Base-by-base conservation (phyloP, 2,888 invertebrate genomes). In the Cenopis cana region DNA sequence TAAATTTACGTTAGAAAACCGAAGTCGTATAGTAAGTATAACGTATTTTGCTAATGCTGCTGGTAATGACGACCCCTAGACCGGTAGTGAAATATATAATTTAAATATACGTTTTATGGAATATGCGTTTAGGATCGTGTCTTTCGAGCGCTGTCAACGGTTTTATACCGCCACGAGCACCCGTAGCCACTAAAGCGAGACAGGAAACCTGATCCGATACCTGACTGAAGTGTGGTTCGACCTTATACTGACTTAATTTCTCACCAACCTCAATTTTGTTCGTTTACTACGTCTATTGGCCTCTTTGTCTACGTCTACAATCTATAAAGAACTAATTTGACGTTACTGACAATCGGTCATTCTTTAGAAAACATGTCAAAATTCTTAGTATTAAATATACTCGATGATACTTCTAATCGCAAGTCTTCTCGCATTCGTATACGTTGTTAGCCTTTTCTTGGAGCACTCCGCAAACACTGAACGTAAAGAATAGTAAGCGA, bases 391-490 rank as follows among this genome's bases (percentile, higher is more conserved):
- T 66, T 68, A 10, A 71, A 73, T 50, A 57, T 75, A 76, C 75
- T 83, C 82, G 79, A 89, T 90, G 89, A 65, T 89, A 80, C 78
- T 85, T 76, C 76, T 89, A 73, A 68, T 86, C 54, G 17, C 88
- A 61, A 83, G 82, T 62, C 65, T 90, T 74, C 55, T 81, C 66
- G 17, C 85, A 72, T 89, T 82, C 73, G 75, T 85, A 59, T 87
- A 82, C 68, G 65, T 89, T 73, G 85, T 88, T 33, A 72, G 83
- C 61, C 68, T 79, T 70, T 85, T 90, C 74, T 62, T 89, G 41
- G 78, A 82, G 18, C 74, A 79, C 33, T 24, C 77, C 60, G 57
- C 75, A 17, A 55, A 52, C 41, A 20, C 14, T 33, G 24, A 18
- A n/a, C n/a, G n/a, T n/a, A 6, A 46, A n/a, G 1, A 38, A 17